A percentile compares a stretch with the other conserved stretches of the same genome.
Evolutionary conservation across 2,888 invertebrate genomes (phyloP).

Genomic region (Dicycla oo): DNA sequence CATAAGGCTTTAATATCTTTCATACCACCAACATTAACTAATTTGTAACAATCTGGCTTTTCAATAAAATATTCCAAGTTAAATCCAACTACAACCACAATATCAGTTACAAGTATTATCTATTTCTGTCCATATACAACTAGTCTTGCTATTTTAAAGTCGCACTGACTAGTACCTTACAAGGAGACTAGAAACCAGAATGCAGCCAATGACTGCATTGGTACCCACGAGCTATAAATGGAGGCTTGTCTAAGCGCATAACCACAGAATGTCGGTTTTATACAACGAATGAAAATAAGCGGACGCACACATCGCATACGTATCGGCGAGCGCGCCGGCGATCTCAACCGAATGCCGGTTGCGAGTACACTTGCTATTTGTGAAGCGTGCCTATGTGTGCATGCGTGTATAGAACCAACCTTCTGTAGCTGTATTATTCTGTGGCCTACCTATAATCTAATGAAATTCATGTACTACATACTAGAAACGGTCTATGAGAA

Average conservation of each 20-base stretch:
- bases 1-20: background rate
- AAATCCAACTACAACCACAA: constrained; percentile 8
- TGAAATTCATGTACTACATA: constrained; percentile 46
- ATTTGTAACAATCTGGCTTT: background rate
- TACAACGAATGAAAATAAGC: background rate
- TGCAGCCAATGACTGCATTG: constrained; percentile 61
- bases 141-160: constrained; percentile 63
- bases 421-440: constrained; percentile 6
- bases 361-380: background rate
- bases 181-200: constrained; percentile 56
- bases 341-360: background rate
- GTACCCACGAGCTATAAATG: constrained; percentile 61
- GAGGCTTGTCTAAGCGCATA: constrained; percentile 54
- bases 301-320: background rate
- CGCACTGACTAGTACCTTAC: constrained; percentile 55
- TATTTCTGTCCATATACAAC: constrained; percentile 54
- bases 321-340: no score
- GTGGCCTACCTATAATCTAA: constrained; percentile 23
- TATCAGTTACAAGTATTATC: constrained; percentile 47
- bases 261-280: background rate
- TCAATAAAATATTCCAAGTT: background rate
- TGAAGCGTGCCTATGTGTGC: background rate
- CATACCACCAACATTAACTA: background rate
- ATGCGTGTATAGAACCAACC: background rate
- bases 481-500: constrained; percentile 33